Conservation (phyloP, 92 coral and sea anemone genomes). For the Parazoanthus swiftii region DNA sequence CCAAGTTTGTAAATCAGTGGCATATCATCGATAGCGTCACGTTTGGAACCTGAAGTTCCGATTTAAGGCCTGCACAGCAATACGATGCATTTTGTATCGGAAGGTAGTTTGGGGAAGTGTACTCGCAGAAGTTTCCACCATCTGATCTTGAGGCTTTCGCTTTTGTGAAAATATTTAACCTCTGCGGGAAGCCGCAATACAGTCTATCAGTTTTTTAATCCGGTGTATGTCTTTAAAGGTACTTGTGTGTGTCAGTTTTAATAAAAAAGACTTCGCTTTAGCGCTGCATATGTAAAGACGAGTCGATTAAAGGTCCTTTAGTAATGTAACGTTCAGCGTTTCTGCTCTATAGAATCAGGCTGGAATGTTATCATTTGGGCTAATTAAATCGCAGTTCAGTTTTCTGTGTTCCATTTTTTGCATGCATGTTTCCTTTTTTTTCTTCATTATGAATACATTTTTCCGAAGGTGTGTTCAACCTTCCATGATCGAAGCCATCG, state of each 20-base stretch:
- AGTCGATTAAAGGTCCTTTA: background rate
- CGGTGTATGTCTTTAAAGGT: background rate
- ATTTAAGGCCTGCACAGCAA: background rate
- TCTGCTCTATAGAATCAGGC: background rate
- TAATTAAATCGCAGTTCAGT: background rate
- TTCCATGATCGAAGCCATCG: background rate
- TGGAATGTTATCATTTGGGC: background rate
- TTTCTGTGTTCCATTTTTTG: background rate
- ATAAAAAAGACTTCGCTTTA: background rate
- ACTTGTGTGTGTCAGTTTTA: background rate
- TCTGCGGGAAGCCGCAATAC: background rate
- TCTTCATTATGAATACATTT: background rate
- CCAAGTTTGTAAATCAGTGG: background rate
- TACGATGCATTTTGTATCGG: background rate
- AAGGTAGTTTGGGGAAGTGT: background rate
- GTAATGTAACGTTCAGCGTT: background rate
- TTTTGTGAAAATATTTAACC: background rate
- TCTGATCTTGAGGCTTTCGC: background rate
- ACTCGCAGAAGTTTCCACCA: background rate
- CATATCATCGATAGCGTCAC: background rate
- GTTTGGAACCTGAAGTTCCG: background rate
- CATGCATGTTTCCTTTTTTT: background rate
- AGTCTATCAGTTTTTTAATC: background rate
- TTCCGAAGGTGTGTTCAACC: background rate
- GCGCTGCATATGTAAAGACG: background rate